Base-by-base conservation (phyloP, 2,888 invertebrate species). In the Lomographa bimaculata region DNA sequence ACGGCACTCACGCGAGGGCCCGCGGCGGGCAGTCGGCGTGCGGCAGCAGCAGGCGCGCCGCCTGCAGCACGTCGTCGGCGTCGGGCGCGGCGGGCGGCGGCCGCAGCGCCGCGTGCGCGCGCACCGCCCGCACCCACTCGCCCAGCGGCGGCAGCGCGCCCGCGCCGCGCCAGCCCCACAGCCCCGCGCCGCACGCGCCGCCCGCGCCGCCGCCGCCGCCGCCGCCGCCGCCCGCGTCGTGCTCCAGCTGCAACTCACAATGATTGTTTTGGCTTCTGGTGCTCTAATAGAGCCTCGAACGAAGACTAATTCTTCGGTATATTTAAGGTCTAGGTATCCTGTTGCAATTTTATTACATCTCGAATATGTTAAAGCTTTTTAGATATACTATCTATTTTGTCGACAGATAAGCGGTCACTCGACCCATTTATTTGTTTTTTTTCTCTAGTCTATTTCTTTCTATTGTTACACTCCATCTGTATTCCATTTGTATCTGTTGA, bases 11-110 rank as follows among this genome's bases (percentile, higher is more conserved):
- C 93, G 94, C 93, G 58, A 95, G 90, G 1, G 94, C 92, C 24
- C 97, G 79, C 1, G 96, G 94, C 6, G 97, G 97, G 72, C 96
- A 97, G 79, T 97, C 97, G 0, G 97, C 96, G 8, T 96, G 96
- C 1, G 97, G 97, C 34, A 97, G 82, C 21, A 97, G 87, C 25
- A 97, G 78, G 3, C 97, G 79, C 0, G 97, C 97, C 0, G 97
- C 96, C 82, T 97, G 97, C 91, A 95, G 91, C 12, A 97, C 93
- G 72, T 97, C 97, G 68, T 97, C 96, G 28, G 94, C 93, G 75
- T 96, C 97, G 64, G 96, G 96, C 29, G 95, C 92, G 46, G 93
- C 91, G 10, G 93, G 91, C 1, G 96, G 94, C 46, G 94, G 93
- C 3, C 96, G 91, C 67, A 96, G 93, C 50, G 94, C 94, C 0